These are phyloP conservation scores for Ephestia elutella DNA, from an alignment of 1,140 invertebrate genomes.

Conservation along the genomic window DNA sequence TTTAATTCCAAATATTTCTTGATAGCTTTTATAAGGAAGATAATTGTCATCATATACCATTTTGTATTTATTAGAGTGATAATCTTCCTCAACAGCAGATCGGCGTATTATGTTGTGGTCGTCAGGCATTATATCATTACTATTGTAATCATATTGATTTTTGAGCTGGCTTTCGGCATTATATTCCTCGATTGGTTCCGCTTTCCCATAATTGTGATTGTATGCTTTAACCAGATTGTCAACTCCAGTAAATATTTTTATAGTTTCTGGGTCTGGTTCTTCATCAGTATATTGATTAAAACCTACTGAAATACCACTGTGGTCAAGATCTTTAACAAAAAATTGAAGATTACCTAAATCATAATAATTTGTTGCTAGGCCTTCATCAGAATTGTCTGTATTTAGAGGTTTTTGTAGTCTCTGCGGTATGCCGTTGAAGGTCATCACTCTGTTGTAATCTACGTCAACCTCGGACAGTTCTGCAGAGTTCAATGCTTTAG, in stretches of 20 bases:
- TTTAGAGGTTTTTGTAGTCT: slow-evolving; percentile 51
- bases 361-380: slow-evolving; percentile 18
- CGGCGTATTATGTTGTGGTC: slow-evolving; percentile 21
- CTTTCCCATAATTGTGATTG: slow-evolving; percentile 33
- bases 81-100: slow-evolving; percentile 22
- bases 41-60: slow-evolving; percentile 24
- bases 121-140: not conserved
- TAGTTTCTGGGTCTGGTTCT: slow-evolving; percentile 48
- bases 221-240: slow-evolving; percentile 53
- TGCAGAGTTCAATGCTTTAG: slow-evolving; percentile 52
- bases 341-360: slow-evolving; percentile 44
- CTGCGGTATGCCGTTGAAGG: slow-evolving; percentile 41
- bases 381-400: slow-evolving; percentile 24
- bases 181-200: slow-evolving; percentile 8
- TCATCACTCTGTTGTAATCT: slow-evolving; percentile 40
- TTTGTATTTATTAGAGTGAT: slow-evolving; percentile 36
- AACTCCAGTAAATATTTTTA: slow-evolving; percentile 53
- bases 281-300: slow-evolving; percentile 55
- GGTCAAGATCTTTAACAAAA: slow-evolving; percentile 53
- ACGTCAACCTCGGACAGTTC: slow-evolving; percentile 42
- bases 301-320: slow-evolving; percentile 55
- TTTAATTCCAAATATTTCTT: slow-evolving; percentile 27
- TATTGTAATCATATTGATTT: slow-evolving; percentile 3
- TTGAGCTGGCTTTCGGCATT: not conserved
- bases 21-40: slow-evolving; percentile 26